A percentile compares a stretch with the other conserved stretches of the same genome.
Conservation (phyloP, 2,888 invertebrate genomes). For the Thalpophila matura region DNA sequence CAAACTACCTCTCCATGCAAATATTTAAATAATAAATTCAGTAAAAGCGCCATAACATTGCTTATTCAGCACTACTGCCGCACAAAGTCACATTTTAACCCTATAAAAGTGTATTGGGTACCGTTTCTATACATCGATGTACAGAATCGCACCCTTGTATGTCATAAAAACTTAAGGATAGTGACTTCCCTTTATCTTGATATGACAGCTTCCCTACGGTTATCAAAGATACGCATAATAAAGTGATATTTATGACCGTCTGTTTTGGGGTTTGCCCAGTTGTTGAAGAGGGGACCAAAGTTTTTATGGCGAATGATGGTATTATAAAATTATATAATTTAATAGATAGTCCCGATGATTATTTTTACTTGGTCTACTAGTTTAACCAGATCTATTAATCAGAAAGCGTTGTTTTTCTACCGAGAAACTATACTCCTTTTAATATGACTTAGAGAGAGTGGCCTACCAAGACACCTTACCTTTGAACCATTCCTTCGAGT, state of each 20-base stretch:
- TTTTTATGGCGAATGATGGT: conserved; percentile 34
- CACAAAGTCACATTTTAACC: conserved; percentile 56
- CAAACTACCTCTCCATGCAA: conserved; percentile 36
- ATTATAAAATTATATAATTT: conserved; percentile 35
- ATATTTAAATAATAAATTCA: conserved; percentile 55
- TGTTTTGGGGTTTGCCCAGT: conserved; percentile 48
- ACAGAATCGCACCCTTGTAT: conserved; percentile 47
- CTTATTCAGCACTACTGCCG: conserved; percentile 54
- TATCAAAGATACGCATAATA: conserved; percentile 62
- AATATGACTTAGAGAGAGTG: too few species aligned
- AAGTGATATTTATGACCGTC: conserved; percentile 50
- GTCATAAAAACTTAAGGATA: conserved; percentile 57
- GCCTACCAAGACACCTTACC: too few species aligned
- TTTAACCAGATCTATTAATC: background rate
- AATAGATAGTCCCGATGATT: conserved; percentile 8
- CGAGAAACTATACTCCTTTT: too few species aligned
- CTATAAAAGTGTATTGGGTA: conserved; percentile 61
- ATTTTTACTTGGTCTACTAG: background rate
- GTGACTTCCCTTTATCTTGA: conserved; percentile 49
- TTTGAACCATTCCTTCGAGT: too few species aligned
- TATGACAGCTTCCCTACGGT: conserved; percentile 50
- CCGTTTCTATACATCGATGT: conserved; percentile 45
- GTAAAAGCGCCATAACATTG: conserved; percentile 51
- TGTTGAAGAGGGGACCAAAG: conserved; percentile 24
- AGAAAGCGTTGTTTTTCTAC: background rate